Conservation (phyloP, 2,888 invertebrate genomes). For the Taenaris catops region DNA sequence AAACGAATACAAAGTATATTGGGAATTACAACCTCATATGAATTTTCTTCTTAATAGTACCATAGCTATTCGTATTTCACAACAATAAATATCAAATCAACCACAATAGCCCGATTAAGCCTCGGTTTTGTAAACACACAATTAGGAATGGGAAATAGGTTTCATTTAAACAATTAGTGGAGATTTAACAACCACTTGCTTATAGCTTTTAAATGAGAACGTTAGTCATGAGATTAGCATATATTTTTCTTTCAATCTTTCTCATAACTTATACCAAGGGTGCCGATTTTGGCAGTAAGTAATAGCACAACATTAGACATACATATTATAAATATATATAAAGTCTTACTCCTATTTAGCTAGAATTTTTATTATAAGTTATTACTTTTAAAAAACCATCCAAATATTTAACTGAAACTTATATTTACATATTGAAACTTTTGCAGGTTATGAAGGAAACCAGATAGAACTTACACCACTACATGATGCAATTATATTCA, state of each 20-base stretch:
- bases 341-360: too few species aligned
- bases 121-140: conserved; percentile 5
- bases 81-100: too few species aligned
- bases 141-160: conserved; percentile 1
- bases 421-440: too few species aligned
- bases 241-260: conserved; percentile 29
- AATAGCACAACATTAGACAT: neutral
- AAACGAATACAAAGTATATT: too few species aligned
- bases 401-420: too few species aligned
- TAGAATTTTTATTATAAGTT: too few species aligned
- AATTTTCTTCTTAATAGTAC: too few species aligned
- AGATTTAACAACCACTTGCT: conserved; percentile 5
- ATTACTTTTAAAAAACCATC: too few species aligned
- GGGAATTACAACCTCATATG: too few species aligned
- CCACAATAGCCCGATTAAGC: conserved; percentile 2
- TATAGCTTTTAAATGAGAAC: neutral
- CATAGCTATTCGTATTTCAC: too few species aligned
- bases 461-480: conserved; percentile 49
- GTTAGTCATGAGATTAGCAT: conserved; percentile 14
- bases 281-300: conserved; percentile 51
- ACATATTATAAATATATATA: too few species aligned
- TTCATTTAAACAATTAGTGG: conserved; percentile 3
- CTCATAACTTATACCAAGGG: conserved; percentile 33
- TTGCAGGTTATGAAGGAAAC: conserved; percentile 47
- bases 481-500: conserved; percentile 61